A percentile compares a stretch with the other conserved stretches of the same genome.
phyloP scores from a whole-genome alignment of 1,140 invertebrate species.

The Bombus impatiens region DNA sequence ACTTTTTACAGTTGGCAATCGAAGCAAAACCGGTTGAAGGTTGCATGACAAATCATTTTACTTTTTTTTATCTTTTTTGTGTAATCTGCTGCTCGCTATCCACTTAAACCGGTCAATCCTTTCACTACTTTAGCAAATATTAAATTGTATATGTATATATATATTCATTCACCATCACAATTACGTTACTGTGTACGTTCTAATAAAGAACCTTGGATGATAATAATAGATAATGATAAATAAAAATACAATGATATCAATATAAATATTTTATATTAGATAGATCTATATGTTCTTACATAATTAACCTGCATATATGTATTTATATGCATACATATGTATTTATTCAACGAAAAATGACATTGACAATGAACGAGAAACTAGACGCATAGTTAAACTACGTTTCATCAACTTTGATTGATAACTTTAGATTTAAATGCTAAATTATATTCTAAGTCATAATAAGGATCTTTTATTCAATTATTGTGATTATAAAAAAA shows the following conservation, averaged over 20 bases:
- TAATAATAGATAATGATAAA: background rate
- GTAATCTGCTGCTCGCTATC: background rate
- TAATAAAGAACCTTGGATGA: background rate
- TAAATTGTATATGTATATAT: background rate
- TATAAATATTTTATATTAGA: background rate
- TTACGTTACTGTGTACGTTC: too few species aligned
- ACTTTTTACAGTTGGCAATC: background rate
- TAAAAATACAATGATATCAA: background rate
- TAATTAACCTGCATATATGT: background rate
- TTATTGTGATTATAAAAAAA: background rate
- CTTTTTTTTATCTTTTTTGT: conserved; percentile 10
- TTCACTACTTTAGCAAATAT: conserved; percentile 8
- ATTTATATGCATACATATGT: too few species aligned
- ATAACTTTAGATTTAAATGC: background rate
- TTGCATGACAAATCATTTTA: background rate
- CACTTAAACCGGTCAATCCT: conserved; percentile 31
- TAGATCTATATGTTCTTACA: too few species aligned
- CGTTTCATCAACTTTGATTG: background rate
- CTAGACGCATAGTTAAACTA: background rate
- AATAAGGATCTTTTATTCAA: too few species aligned
- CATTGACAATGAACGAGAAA: background rate
- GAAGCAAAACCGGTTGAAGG: conserved; percentile 3
- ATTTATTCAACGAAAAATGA: background rate
- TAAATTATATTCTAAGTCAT: too few species aligned
- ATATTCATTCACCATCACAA: background rate